Percentiles rank a stretch among this genome's conserved stretches.
Evolutionary conservation across 2,888 invertebrate genomes (phyloP).

Genomic region (Phaonia tiefii): DNA sequence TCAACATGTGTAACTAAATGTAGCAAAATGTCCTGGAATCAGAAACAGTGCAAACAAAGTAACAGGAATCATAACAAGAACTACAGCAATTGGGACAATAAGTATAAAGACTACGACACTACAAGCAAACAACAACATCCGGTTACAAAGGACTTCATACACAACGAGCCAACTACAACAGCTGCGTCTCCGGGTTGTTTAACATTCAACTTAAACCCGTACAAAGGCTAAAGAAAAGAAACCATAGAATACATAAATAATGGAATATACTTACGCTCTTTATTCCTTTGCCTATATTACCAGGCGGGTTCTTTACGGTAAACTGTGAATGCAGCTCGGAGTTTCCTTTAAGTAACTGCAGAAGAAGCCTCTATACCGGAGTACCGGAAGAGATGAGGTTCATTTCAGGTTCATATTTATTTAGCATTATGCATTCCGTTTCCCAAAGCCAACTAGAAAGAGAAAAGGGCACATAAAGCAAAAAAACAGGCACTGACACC

Average conservation of each 20-base stretch:
- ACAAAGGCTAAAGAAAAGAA: not conserved
- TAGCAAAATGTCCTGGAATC: not conserved
- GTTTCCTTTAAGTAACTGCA: conserved; percentile 23
- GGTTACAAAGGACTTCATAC: conserved; percentile 10
- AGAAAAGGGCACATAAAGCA: not conserved
- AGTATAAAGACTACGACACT: conserved; percentile 20
- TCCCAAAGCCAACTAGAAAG: not conserved
- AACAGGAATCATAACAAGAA: conserved; percentile 38
- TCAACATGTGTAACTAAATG: conserved; percentile 16
- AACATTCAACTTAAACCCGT: not conserved
- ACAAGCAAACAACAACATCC: conserved; percentile 56
- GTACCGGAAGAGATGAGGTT: not conserved
- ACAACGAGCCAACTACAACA: not conserved
- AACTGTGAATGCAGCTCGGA: not conserved
- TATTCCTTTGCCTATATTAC: not conserved
- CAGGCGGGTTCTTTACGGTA: conserved; percentile 1
- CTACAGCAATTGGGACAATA: conserved; percentile 30
- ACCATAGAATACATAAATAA: conserved; percentile 3
- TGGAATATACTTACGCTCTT: not conserved
- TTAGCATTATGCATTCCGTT: conserved; percentile 19
- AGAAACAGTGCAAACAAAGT: conserved; percentile 41
- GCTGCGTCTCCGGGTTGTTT: not conserved
- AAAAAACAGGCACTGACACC: not conserved
- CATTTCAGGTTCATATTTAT: conserved; percentile 32
- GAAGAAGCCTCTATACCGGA: not conserved